Conservation (phyloP, 2,888 invertebrate genomes). For the Sphecodes monilicornis region DNA sequence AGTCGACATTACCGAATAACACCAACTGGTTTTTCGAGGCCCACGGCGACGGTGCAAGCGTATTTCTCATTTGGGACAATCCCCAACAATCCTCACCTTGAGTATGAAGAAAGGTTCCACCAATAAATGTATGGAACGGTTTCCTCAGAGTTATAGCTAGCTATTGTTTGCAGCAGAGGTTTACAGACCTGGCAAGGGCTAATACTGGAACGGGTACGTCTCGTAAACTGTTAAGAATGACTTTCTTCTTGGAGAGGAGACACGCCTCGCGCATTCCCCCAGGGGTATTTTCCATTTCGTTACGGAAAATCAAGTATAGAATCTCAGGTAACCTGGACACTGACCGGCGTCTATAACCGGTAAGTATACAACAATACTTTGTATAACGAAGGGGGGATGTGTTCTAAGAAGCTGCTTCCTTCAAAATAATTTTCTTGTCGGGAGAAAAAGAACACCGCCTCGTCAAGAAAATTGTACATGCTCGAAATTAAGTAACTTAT, state of each 20-base stretch:
- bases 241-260: constrained; percentile 21
- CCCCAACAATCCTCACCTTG: constrained; percentile 30
- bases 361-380: neutral
- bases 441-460: neutral
- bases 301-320: constrained; percentile 1
- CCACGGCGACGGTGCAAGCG: neutral
- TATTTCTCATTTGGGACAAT: constrained; percentile 22
- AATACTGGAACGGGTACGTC: constrained; percentile 30
- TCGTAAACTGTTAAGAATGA: constrained; percentile 37
- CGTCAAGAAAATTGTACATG: neutral
- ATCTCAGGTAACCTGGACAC: neutral
- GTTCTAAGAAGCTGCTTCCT: neutral
- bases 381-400: neutral
- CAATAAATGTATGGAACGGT: neutral
- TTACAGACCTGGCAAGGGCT: constrained; percentile 35
- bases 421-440: neutral
- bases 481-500: neutral
- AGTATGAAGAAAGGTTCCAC: constrained; percentile 23
- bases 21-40: neutral
- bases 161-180: constrained; percentile 40
- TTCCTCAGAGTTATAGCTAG: constrained; percentile 29
- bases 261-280: neutral
- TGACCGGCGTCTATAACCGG: neutral
- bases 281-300: constrained; percentile 28
- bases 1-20: neutral